These are phyloP conservation scores for Barnardius zonarius DNA, from an alignment of 2,113 vertebrate species.

Conservation along the genomic window DNA sequence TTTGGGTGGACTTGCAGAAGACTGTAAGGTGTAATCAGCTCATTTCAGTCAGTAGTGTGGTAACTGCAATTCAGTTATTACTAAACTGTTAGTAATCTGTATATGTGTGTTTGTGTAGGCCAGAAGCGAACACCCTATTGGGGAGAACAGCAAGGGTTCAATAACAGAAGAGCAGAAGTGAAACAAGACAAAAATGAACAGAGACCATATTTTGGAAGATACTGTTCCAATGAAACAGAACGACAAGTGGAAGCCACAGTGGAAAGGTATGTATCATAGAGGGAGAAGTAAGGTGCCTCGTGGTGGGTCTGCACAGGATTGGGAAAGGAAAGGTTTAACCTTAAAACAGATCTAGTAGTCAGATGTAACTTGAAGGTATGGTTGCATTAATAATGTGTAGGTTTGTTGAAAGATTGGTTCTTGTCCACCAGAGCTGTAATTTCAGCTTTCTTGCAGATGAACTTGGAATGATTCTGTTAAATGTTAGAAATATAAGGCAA, in stretches of 20 bases:
- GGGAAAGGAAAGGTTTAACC: not conserved
- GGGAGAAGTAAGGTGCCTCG: not conserved
- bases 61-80: not conserved
- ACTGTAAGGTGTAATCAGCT: not conserved
- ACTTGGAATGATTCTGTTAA: not conserved
- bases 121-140: constrained; percentile 51
- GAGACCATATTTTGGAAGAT: constrained; percentile 66
- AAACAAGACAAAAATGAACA: constrained; percentile 70
- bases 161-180: constrained; percentile 49
- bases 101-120: constrained; percentile 40
- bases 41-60: not conserved
- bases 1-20: not conserved
- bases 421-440: not conserved
- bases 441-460: not conserved
- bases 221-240: constrained; percentile 54
- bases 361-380: not conserved
- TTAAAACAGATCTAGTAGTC: not conserved
- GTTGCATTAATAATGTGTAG: not conserved
- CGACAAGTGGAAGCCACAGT: constrained; percentile 60
- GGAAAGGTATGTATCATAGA: constrained; percentile 70
- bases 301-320: not conserved
- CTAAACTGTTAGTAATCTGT: not conserved
- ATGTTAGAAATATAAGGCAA: not conserved
- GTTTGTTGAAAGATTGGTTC: not conserved
- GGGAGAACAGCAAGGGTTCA: constrained; percentile 62